phyloP scores from a whole-genome alignment of 2,888 invertebrate genomes.

The Cephus pygmeus region DNA sequence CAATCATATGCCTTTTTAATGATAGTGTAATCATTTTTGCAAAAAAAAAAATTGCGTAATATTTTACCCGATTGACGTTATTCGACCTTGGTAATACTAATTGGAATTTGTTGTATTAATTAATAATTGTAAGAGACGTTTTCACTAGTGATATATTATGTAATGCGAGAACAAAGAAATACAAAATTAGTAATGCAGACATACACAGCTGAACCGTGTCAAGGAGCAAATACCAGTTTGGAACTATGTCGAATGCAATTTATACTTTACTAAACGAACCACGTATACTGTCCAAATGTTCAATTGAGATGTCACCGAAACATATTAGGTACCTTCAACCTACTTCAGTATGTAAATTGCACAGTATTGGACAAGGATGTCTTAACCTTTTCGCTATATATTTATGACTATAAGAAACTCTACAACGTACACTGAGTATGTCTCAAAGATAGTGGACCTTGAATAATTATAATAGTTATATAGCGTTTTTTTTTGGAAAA shows the following conservation, averaged over 20 bases:
- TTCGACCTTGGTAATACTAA: not conserved
- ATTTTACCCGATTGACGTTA: not conserved
- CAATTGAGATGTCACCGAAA: not conserved
- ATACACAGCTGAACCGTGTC: not conserved
- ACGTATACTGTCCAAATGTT: not conserved
- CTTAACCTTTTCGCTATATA: not conserved
- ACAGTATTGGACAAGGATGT: not conserved
- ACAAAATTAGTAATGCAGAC: not conserved
- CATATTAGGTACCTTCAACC: conserved; percentile 2
- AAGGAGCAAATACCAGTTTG: not conserved
- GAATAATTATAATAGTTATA: not conserved
- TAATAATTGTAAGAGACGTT: not conserved
- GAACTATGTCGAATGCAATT: not conserved
- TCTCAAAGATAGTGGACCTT: not conserved
- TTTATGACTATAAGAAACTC: not conserved
- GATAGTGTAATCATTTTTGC: not conserved
- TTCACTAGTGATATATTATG: not conserved
- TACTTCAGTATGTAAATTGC: not conserved
- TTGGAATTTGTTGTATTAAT: not conserved
- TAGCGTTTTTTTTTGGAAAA: not conserved
- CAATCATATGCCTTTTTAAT: not conserved
- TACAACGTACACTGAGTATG: not conserved
- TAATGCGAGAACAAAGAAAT: not conserved
- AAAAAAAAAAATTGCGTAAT: not conserved
- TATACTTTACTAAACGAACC: conserved; percentile 7